Evolutionary conservation across 2,888 invertebrate species (phyloP), one percentile per base, ranked within the genome.

Genomic region (Agrotis segetum): DNA sequence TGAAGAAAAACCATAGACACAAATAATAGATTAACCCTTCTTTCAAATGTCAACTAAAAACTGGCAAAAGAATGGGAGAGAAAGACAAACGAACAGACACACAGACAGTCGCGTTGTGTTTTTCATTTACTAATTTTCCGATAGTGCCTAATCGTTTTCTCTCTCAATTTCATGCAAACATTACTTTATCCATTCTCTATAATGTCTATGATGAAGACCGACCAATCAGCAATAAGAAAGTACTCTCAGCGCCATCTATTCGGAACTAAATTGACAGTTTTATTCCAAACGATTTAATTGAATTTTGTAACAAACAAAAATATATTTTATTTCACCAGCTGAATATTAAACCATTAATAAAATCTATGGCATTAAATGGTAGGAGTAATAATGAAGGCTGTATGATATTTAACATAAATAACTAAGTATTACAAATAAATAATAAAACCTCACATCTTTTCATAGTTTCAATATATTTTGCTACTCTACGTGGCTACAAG

Each of bases 361-460:
- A 53, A 53, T 53, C 9, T 17, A 29, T 44, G 17, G 6, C 16
- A 67, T 34, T 17, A 17, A 63, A 19, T 16, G 5, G 24, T 16
- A 46, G 9, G 4, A 17, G 21, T 34, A 16, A 47, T 21, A 2
- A 46, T 34, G 1, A 29, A 16, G 13, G 21, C 4, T 65, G 47
- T 66, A 49, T 49, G 40, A 1, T 40, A 40, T 56, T 17, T 17
- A 40, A 58, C 29, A 1, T 44, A 14, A 24, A 1, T 44, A 14
- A 24, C 19, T 40, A 67, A 71, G 78, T 79, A 81, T 81, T 79
- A n/a, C n/a, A n/a, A n/a, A n/a, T n/a, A n/a, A 79, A 55, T 16
- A 77, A 67, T 82, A 82, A 79, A 82, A 79, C 79, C 72, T 82
- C 82, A 71, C 55, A 21, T 49, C 55, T 65, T 47, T 59, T 59